Evolutionary conservation across 2,113 vertebrate species (phyloP).

Genomic region (Ciconia boyciana): DNA sequence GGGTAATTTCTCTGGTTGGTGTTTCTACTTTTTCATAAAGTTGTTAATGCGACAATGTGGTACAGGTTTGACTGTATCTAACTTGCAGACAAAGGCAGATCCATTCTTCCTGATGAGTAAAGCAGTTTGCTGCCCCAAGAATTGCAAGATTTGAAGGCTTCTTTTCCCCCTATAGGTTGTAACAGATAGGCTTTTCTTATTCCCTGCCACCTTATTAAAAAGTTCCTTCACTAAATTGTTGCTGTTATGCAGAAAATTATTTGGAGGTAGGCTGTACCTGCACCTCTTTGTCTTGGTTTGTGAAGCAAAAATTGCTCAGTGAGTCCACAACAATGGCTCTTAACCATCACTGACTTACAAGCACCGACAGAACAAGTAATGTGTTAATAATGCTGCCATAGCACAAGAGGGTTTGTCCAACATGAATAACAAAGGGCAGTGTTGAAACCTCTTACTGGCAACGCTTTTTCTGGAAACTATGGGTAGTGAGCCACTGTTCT

Average conservation of each 20-base stretch:
- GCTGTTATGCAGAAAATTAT: background rate
- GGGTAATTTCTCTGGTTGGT: background rate
- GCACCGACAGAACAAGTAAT: background rate
- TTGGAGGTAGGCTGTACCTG: background rate
- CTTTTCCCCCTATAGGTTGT: background rate
- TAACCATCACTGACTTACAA: background rate
- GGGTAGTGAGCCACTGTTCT: background rate
- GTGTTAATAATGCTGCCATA: background rate
- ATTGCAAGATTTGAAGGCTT: background rate
- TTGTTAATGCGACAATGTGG: background rate
- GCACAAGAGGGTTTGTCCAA: background rate
- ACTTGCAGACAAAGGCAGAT: background rate
- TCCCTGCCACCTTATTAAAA: background rate
- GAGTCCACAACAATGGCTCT: background rate
- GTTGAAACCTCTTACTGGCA: background rate
- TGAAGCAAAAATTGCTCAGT: background rate
- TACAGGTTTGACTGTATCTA: background rate
- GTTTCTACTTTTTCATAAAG: background rate
- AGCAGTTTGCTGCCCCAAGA: background rate
- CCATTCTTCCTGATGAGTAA: background rate
- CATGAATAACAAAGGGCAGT: background rate
- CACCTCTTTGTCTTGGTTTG: background rate
- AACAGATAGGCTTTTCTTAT: background rate
- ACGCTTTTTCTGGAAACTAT: accelerated
- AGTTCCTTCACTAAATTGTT: background rate